phyloP scores from a whole-genome alignment of 2,797 vertebrate genomes.

The Tauraco hartlaubi region DNA sequence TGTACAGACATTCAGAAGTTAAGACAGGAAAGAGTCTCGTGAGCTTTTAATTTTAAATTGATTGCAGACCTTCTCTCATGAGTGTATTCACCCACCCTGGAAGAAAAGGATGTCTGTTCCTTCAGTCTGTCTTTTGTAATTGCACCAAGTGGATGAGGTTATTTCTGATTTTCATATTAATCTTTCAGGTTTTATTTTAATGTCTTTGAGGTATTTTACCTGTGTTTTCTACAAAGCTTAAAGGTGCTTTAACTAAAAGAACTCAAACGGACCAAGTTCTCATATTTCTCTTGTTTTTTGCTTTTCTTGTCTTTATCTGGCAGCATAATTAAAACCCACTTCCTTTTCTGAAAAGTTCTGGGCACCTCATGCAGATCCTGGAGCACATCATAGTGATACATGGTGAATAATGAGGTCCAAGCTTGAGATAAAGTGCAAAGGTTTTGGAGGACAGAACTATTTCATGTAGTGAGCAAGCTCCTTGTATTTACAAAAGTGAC shows the following conservation, averaged over 20 bases:
- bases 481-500: background rate
- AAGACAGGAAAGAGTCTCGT: background rate
- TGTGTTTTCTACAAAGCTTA: background rate
- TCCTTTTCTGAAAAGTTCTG: background rate
- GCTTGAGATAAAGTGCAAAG: background rate
- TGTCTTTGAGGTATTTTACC: background rate
- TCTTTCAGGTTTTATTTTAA: background rate
- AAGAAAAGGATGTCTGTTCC: background rate
- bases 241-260: background rate
- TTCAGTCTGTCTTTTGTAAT: background rate
- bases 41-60: background rate
- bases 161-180: background rate
- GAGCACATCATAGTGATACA: background rate
- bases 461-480: background rate
- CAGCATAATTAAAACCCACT: background rate
- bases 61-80: background rate
- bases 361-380: background rate
- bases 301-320: background rate
- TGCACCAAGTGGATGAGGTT: background rate
- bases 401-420: background rate
- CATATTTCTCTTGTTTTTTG: background rate
- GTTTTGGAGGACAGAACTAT: background rate
- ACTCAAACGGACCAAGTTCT: background rate
- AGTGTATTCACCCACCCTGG: background rate
- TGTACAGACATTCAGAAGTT: background rate